Base-by-base conservation (phyloP, 1,140 invertebrate genomes). In the Zaprionus capensis region DNA sequence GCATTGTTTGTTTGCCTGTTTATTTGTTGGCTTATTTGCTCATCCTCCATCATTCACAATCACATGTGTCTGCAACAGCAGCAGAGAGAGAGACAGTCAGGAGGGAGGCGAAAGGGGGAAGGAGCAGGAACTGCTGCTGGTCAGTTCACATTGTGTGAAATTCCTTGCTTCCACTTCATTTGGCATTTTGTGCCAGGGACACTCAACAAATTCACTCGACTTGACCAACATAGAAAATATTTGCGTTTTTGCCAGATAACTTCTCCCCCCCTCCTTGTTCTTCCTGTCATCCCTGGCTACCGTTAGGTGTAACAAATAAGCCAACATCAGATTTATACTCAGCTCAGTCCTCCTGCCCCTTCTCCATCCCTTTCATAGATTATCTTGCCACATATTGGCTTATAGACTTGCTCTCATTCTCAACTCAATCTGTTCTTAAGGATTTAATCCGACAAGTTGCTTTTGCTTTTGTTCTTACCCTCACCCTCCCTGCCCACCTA, bases 91-190 rank as follows among this genome's bases (percentile, higher is more conserved):
- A n/a, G 41, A 5, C 5, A 17, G 41, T 2, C 0, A 12, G 9
- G 2, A 4, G 38, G 1, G 9, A 34, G 46, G 20, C 12, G 31
- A 6, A 6, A 15, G 4, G 17, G 3, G 4, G 9, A 3, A 4
- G 49, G 38, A 38, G 14, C 46, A 24, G 44, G 49, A 44, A 46
- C 44, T 65, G 24, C 38, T 78, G 55, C 11, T 51, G 46, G 46
- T 62, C 53, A 63, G 73, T 88, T 78, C 79, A 75, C 76, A 85
- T 80, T 91, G 79, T 90, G 86, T 90, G 79, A 90, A 90, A 90
- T 91, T 85, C 86, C 74, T 82, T 78, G 67, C 73, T 85, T 82
- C 75, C 76, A 85, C 81, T 90, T 85, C 79, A 84, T 85, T 85
- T 82, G 78, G 71, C 82, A 85, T 76, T 77, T 86, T 49, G 67